A percentile compares a stretch with the other conserved stretches of the same genome.
Conservation (phyloP, 2,888 invertebrate genomes). For the Hirtodrosophila duncani region DNA sequence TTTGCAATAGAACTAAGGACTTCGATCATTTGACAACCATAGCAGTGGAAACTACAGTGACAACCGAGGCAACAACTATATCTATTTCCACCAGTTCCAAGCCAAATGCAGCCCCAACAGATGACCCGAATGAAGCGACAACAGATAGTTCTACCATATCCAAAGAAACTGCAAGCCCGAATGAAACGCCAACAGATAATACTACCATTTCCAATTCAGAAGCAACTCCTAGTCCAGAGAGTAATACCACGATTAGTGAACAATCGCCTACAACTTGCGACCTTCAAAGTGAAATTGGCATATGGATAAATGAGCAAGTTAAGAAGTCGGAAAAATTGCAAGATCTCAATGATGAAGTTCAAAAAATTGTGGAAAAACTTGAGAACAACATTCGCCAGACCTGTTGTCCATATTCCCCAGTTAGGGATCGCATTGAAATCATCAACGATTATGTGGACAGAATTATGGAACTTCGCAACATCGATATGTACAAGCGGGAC, state of each 20-base stretch:
- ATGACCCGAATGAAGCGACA: too few relatives aligned
- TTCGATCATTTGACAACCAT: too few relatives aligned
- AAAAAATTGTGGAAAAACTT: neutral
- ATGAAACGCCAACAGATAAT: too few relatives aligned
- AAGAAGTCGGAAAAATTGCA: neutral
- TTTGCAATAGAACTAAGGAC: conserved; percentile 17
- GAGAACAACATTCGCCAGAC: neutral
- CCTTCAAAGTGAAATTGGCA: neutral
- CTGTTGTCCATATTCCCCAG: conserved; percentile 32
- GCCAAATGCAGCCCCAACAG: too few relatives aligned
- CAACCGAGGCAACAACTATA: too few relatives aligned
- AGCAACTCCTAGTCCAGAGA: too few relatives aligned
- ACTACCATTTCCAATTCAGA: too few relatives aligned
- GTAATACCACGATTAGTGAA: too few relatives aligned
- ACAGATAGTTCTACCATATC: neutral
- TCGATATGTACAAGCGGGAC: neutral
- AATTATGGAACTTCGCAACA: conserved; percentile 7
- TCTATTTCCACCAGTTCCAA: too few relatives aligned
- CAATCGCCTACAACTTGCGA: too few relatives aligned
- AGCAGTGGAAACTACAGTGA: too few relatives aligned
- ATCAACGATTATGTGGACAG: conserved; percentile 38
- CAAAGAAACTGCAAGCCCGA: too few relatives aligned
- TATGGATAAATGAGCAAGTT: conserved; percentile 31
- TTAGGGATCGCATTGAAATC: conserved; percentile 40
- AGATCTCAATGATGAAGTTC: neutral